Evolutionary conservation across 2,888 invertebrate species (phyloP), one percentile per base, ranked within the genome.

Genomic region (Stratiomys singularior): DNA sequence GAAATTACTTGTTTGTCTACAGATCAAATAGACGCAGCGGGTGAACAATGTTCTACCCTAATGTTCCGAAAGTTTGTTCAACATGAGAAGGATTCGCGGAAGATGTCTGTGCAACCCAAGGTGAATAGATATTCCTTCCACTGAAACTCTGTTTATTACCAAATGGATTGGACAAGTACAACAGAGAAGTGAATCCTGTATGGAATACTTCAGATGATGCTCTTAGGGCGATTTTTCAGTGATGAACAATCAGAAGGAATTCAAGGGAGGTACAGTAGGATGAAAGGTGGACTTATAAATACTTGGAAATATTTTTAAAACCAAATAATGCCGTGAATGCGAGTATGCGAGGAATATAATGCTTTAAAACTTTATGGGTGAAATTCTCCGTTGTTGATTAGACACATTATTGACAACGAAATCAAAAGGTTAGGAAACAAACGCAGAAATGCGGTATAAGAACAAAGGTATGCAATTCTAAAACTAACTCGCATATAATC

Each of bases 1-100:
- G 63, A 79, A 79, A 79, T 78, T 78, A 76, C 78, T n/a, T n/a
- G 72, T 77, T 79, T 79, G 74, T 52, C 28, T 76, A 69, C 67
- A 28, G 46, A 76, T 74, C 72, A 64, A 64, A 64, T 46, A 56
- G 28, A 9, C 28, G 23, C 64, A 47, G 64, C 27, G 60, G 64
- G 28, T 60, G 27, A 18, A 18, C 5, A 37, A 37, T 37, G 37
- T 37, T 3, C 37, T 37, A 37, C 37, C 37, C 37, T 37, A 37
- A 9, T 37, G 9, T 37, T 9, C 3, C 9, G 37, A 37, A 37
- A 37, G 37, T 37, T 9, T 5, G 37, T 37, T 37, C 37, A 9
- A 3, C 37, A 9, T 37, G 3, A 37, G 9, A 9, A 37, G 9
- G 64, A 64, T 60, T 74, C 37, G 23, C 60, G 7, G 60, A 74